Evolutionary conservation across 2,888 invertebrate genomes (phyloP).

Genomic region (Tenodera sinensis): DNA sequence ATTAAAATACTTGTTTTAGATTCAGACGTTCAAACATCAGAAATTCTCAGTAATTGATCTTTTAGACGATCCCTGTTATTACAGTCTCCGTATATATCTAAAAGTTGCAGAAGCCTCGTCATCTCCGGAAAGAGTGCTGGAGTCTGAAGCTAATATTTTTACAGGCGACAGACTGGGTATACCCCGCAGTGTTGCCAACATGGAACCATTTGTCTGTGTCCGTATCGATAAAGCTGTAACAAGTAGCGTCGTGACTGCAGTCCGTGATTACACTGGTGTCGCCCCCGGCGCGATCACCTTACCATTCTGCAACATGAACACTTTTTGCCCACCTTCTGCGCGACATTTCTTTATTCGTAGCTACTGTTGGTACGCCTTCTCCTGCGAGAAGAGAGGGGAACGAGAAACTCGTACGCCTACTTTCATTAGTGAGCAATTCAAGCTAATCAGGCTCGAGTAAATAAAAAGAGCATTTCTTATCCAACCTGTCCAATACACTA

Average conservation of each 20-base stretch:
- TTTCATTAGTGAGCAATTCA: neutral
- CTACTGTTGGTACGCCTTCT: neutral
- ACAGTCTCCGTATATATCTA: too few species aligned
- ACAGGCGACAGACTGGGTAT: neutral
- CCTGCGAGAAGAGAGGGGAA: neutral
- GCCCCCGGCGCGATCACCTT: neutral
- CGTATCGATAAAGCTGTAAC: neutral
- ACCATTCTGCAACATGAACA: neutral
- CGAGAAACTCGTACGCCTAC: neutral
- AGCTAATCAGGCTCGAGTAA: neutral
- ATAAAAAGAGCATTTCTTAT: neutral
- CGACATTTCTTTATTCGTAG: neutral
- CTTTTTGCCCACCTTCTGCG: neutral
- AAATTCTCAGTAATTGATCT: too few species aligned
- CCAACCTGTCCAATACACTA: neutral
- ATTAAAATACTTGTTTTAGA: too few species aligned
- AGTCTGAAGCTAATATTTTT: neutral
- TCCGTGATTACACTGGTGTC: neutral
- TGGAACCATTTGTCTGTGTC: neutral
- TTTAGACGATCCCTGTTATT: too few species aligned
- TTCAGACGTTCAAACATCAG: too few species aligned
- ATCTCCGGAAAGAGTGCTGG: neutral
- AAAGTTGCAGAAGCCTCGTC: too few species aligned
- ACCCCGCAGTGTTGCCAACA: neutral
- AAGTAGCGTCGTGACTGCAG: neutral